A percentile compares a stretch with the other conserved stretches of the same genome.
Conservation (phyloP, 2,888 invertebrate species). For the Emmelina monodactyla region DNA sequence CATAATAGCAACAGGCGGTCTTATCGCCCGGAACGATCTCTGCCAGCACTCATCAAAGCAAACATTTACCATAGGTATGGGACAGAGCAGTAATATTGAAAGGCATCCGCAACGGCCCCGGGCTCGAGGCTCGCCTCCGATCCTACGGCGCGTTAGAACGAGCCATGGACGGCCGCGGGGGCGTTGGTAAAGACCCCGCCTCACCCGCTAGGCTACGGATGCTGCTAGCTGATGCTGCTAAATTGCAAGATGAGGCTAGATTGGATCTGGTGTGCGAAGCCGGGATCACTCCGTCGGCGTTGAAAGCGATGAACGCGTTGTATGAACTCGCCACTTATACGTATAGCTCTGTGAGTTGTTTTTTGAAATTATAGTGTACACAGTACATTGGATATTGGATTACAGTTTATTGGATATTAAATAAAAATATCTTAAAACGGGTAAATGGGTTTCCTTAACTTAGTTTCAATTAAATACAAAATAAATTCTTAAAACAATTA, state of each 20-base stretch:
- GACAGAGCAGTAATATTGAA: constrained; percentile 53
- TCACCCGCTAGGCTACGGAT: constrained; percentile 38
- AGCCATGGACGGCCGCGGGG: constrained; percentile 69
- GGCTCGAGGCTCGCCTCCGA: constrained; percentile 71
- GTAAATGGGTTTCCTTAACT: too few relatives aligned
- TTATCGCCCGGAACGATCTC: too few relatives aligned
- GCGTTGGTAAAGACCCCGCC: constrained; percentile 54
- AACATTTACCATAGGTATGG: too few relatives aligned
- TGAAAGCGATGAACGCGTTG: constrained; percentile 35
- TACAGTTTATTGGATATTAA: too few relatives aligned
- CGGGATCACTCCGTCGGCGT: constrained; percentile 38
- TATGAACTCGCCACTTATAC: constrained; percentile 41
- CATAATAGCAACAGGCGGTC: too few relatives aligned
- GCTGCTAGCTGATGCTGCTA: constrained; percentile 70
- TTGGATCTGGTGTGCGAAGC: constrained; percentile 45
- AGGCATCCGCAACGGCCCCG: constrained; percentile 41
- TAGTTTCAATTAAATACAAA: too few relatives aligned
- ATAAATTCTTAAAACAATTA: too few relatives aligned
- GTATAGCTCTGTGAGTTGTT: constrained; percentile 39
- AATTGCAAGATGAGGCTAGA: constrained; percentile 68
- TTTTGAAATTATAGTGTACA: too few relatives aligned
- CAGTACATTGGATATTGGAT: too few relatives aligned
- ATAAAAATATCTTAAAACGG: too few relatives aligned
- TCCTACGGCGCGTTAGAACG: constrained; percentile 70
- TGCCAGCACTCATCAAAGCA: too few relatives aligned